phyloP scores from a whole-genome alignment of 2,113 vertebrate genomes.

The Sclerurus mexicanus region DNA sequence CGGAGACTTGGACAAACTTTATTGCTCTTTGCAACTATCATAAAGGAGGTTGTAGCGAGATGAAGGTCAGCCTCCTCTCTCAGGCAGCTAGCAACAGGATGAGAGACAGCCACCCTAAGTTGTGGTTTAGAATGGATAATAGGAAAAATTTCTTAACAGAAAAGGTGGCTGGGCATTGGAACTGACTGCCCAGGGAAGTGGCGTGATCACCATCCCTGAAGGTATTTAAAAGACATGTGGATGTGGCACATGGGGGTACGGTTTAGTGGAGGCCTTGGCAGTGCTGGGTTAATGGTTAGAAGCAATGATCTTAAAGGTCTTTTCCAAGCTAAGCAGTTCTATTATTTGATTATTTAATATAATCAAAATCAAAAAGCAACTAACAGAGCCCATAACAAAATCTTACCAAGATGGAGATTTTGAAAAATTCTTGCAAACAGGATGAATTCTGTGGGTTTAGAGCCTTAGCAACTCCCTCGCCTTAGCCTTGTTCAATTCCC shows the following conservation, averaged over 20 bases:
- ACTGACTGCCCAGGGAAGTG: rapidly evolving
- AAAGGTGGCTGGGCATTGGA: background rate
- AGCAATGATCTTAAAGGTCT: background rate
- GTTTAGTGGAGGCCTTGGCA: background rate
- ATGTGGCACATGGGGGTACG: background rate
- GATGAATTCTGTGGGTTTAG: background rate
- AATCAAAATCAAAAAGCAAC: background rate
- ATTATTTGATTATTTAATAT: background rate
- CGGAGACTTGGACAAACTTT: rapidly evolving
- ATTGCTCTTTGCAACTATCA: background rate
- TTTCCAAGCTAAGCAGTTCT: background rate
- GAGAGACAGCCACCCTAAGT: background rate
- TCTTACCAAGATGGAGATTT: background rate
- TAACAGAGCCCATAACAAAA: background rate
- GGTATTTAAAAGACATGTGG: background rate
- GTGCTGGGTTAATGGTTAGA: background rate
- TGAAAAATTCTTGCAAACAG: background rate
- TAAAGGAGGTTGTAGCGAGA: background rate
- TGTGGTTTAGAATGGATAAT: background rate
- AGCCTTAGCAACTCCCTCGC: background rate
- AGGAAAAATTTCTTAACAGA: background rate
- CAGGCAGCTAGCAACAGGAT: background rate
- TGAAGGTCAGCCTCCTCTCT: background rate
- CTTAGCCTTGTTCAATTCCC: background rate
- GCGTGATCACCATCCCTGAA: background rate